Percentiles rank a stretch among this genome's conserved stretches.
Evolutionary conservation across 1,140 invertebrate genomes (phyloP).

Genomic region (Asbolus verrucosus): DNA sequence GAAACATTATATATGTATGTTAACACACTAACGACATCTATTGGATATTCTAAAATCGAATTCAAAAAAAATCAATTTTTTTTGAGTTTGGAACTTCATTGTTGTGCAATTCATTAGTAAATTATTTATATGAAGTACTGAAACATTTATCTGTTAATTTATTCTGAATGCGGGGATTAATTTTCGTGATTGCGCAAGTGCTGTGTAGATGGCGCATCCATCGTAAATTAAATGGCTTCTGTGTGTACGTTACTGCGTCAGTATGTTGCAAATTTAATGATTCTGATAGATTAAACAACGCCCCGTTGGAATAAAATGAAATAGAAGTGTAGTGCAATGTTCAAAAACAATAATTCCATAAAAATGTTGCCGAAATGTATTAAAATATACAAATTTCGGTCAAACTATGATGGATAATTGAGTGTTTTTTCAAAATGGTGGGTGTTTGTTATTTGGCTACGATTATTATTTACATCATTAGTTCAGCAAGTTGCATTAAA

Average conservation of each 20-base stretch:
- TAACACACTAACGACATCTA: no score
- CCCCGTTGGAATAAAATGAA: constrained; percentile 29
- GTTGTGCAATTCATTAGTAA: no score
- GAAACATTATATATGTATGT: no score
- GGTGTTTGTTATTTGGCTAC: constrained; percentile 62
- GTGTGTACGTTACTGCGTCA: constrained; percentile 44
- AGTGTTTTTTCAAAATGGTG: constrained; percentile 63
- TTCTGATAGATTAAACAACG: constrained; percentile 41
- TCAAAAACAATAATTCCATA: constrained; percentile 19
- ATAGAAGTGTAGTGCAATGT: constrained; percentile 21
- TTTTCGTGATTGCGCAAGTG: no score
- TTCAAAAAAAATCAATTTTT: no score
- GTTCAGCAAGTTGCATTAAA: constrained; percentile 61
- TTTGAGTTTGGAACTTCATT: no score
- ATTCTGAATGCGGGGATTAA: no score
- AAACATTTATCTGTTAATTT: no score
- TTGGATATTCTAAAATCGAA: no score
- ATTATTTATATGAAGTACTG: no score
- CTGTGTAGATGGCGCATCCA: constrained; percentile 1
- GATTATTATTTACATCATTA: constrained; percentile 56
- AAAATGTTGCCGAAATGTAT: constrained; percentile 48
- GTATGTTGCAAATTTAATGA: constrained; percentile 49
- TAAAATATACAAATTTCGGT: constrained; percentile 42
- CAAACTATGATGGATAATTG: constrained; percentile 60
- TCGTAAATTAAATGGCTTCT: constrained; percentile 44